Evolutionary conservation across 2,113 vertebrate genomes (phyloP), one percentile per base, ranked within the genome.

Genomic region (Pygoscelis antarcticus): DNA sequence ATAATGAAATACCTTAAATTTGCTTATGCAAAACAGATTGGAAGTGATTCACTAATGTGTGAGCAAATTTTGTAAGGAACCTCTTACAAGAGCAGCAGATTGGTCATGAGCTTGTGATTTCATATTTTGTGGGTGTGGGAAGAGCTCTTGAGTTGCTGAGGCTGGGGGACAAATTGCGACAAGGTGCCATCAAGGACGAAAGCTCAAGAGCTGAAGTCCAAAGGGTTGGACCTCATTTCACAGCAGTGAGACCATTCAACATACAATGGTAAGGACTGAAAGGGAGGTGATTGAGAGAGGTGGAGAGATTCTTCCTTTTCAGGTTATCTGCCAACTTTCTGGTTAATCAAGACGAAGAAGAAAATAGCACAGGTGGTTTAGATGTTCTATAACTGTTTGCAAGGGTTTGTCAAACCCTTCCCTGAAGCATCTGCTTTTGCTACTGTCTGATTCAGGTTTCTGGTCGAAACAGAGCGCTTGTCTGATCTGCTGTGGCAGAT

Each of bases 1-100:
- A 83, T 94, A 85, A 64, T 62, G 47, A 71, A 86, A 86, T 76
- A 90, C 84, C 87, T 91, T 52, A 26, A 52, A 87, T 79, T 90
- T 87, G n/a, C 87, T 64, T 89, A 14, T 91, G 82, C 66, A 90
- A 86, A 68, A 82, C 62, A 62, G 32, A 14, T 34, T 84, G 75
- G 83, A 61, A 68, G 32, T 64, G 91, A 90, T 94, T 87, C 82
- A 80, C 54, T 88, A 66, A 29, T 17, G 57, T 46, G 52, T 42
- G 75, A 95, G 78, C 62, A 77, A n/a, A 65, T 79, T 87, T 76
- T 77, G 54, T 25, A 16, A 77, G 83, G 69, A 84, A 17, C 5
- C 20, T 94, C 36, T 84, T 16, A 29, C 11, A 51, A 65, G 49
- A 80, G 58, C 52, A 66, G 58, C 29, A 27, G 19, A 7, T 17